Conservation (phyloP, 2,888 invertebrate species). For the Charanyca ferruginea region DNA sequence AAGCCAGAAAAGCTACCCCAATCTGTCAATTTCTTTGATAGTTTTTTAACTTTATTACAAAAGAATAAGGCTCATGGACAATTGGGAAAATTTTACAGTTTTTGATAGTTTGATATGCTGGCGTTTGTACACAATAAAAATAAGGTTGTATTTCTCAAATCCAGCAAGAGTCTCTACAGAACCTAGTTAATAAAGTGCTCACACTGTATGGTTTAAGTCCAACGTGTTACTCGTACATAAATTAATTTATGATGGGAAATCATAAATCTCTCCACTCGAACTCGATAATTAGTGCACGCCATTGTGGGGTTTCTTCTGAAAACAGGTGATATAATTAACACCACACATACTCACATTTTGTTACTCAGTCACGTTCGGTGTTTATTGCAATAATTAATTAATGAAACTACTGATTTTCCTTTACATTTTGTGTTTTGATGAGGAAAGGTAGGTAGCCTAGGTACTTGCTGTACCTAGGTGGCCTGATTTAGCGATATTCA, state of each 20-base stretch:
- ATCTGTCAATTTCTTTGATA: no score
- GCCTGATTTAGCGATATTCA: no score
- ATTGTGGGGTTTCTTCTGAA: constrained; percentile 39
- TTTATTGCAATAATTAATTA: constrained; percentile 54
- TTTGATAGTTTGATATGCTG: no score
- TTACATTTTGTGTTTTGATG: constrained; percentile 11
- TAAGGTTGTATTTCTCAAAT: no score
- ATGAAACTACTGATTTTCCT: constrained; percentile 9
- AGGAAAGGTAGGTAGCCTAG: neutral
- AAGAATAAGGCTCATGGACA: no score
- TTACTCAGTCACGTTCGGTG: constrained; percentile 25
- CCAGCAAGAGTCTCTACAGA: no score
- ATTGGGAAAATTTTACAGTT: no score
- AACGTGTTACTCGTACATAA: constrained; percentile 1
- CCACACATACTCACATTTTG: constrained; percentile 16
- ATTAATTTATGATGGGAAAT: constrained; percentile 7
- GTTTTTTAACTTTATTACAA: no score
- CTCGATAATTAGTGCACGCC: constrained; percentile 49
- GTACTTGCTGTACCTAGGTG: no score
- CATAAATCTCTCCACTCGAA: constrained; percentile 1
- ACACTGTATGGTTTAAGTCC: neutral
- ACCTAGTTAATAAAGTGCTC: no score
- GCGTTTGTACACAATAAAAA: no score
- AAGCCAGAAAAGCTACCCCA: no score
- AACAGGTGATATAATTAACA: constrained; percentile 55